These are phyloP conservation scores for Babyrousa celebensis DNA, from an alignment of 2,797 vertebrate species.

Conservation along the genomic window DNA sequence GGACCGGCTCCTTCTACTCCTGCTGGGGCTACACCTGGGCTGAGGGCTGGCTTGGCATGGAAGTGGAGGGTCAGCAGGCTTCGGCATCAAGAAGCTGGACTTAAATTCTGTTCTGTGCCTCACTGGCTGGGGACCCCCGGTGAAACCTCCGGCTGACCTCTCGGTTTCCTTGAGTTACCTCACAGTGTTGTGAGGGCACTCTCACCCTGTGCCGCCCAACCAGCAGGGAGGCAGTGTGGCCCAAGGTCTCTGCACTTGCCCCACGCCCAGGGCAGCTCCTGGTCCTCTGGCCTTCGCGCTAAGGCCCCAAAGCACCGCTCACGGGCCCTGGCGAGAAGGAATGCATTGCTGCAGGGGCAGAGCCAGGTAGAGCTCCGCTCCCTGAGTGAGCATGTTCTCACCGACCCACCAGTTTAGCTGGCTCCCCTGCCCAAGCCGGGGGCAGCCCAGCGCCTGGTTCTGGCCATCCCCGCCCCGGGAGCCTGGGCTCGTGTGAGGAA, in stretches of 20 bases:
- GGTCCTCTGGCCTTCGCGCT: background rate
- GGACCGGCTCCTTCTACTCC: background rate
- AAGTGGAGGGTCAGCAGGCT: background rate
- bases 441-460: no score
- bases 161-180: no score
- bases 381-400: rapidly evolving
- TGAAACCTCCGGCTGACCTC: background rate
- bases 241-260: background rate
- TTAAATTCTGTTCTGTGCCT: background rate
- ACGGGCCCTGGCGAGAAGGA: no score
- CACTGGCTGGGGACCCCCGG: background rate
- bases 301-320: no score
- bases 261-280: rapidly evolving
- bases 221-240: background rate
- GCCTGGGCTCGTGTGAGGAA: background rate
- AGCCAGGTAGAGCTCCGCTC: background rate
- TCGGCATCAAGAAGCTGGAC: no score
- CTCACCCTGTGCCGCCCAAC: background rate
- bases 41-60: rapidly evolving
- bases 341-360: no score
- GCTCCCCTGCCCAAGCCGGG: no score
- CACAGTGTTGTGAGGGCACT: no score
- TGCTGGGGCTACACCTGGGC: rapidly evolving
- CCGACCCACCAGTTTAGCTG: background rate
- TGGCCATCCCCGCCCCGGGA: background rate